Evolutionary conservation across 1,140 invertebrate genomes (phyloP).

Genomic region (Acromyrmex echinatior): DNA sequence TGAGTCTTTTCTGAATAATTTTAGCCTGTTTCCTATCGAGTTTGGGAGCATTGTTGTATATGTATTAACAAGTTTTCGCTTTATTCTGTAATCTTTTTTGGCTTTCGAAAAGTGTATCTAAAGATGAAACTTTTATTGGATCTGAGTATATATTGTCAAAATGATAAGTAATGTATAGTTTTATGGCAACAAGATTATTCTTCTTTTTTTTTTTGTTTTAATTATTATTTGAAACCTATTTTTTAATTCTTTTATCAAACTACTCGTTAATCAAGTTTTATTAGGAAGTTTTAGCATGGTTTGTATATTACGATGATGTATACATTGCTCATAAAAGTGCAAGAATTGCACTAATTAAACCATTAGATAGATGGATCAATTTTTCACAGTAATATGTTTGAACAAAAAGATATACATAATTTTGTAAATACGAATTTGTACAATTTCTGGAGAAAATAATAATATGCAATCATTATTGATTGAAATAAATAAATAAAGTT

Average conservation of each 20-base stretch:
- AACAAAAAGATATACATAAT: conserved; percentile 67
- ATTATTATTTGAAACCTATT: conserved; percentile 36
- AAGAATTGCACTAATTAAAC: conserved; percentile 58
- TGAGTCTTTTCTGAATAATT: conserved; percentile 74
- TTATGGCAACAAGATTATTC: conserved; percentile 20
- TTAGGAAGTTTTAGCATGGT: conserved; percentile 35
- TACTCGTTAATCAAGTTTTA: conserved; percentile 29
- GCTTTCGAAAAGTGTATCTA: conserved; percentile 36
- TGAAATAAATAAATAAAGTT: conserved; percentile 78
- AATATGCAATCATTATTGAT: conserved; percentile 75
- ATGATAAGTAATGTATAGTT: conserved; percentile 31
- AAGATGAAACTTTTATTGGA: conserved; percentile 29
- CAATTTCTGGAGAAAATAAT: conserved; percentile 72
- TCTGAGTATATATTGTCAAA: background rate
- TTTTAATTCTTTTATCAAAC: conserved; percentile 30
- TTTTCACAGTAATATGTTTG: conserved; percentile 67
- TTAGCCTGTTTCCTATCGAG: conserved; percentile 44
- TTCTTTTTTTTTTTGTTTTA: conserved; percentile 14
- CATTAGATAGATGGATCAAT: conserved; percentile 64
- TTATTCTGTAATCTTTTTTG: conserved; percentile 1
- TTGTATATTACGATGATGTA: conserved; percentile 50
- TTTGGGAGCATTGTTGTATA: conserved; percentile 47
- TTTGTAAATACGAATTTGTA: conserved; percentile 79
- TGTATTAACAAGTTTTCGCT: conserved; percentile 63
- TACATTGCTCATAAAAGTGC: conserved; percentile 48